A percentile compares a stretch with the other conserved stretches of the same genome.
phyloP scores from a whole-genome alignment of 2,113 vertebrate genomes.

The Irena cyanogastra region DNA sequence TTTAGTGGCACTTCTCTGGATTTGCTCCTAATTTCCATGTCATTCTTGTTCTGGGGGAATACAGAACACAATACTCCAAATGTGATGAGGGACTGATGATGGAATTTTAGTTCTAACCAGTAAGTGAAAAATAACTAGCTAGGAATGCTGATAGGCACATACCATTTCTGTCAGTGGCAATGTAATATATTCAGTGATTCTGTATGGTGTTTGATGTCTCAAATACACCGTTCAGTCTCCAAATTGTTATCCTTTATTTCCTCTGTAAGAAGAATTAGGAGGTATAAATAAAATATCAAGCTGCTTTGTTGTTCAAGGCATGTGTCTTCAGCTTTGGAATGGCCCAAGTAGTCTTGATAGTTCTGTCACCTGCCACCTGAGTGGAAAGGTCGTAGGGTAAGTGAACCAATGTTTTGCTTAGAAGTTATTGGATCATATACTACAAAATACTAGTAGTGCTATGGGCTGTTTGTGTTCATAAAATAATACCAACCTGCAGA shows the following conservation, averaged over 20 bases:
- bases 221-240: not conserved
- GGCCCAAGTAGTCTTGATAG: not conserved
- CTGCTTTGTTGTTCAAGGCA: not conserved
- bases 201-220: not conserved
- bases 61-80: not conserved
- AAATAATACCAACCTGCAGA: not conserved
- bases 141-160: not conserved
- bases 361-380: not conserved
- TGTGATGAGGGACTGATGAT: not conserved
- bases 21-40: not conserved
- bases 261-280: not conserved
- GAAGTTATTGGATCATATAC: not conserved
- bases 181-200: not conserved
- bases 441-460: not conserved
- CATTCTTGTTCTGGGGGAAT: not conserved
- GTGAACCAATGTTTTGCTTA: not conserved
- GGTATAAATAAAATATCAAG: not conserved
- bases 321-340: not conserved
- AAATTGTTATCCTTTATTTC: not conserved
- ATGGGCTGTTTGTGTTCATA: not conserved
- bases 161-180: not conserved
- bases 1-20: not conserved
- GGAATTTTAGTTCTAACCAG: not conserved
- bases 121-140: not conserved
- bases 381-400: not conserved